Base-by-base conservation (phyloP, 2,888 invertebrate genomes). In the Gastracanthus pulcherrimus region DNA sequence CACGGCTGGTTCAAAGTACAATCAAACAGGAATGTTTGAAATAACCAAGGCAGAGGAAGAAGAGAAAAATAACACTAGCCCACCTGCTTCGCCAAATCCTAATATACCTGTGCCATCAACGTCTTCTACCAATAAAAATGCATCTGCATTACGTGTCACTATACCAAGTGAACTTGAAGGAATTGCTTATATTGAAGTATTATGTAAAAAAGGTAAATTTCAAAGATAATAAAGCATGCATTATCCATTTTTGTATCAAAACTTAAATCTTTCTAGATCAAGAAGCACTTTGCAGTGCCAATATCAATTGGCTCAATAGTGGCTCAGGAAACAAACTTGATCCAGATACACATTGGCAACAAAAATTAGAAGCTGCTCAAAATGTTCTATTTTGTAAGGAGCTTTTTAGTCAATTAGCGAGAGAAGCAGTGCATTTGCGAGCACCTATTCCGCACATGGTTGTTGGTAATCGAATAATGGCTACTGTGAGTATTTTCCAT, bases 331-430 rank as follows among this genome's bases (percentile, higher is more conserved):
- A 95, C 75, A 93, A 94, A 81, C 93, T 95, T 0, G 95, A 96
- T 81, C 94, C 95, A 0, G 96, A 97, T 85, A 93, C 96, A 84
- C 96, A 97, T 88, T 99, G 99, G 99, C 98, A 98, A 87, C 97
- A 97, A 89, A 98, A 98, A 87, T 92, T 99, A n/a, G 98, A 99
- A 90, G 97, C 97, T 0, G 98, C 98, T 0, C 99, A 99, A 90
- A 99, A 99, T 91, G 98, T 99, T 34, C 93, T 99, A 26, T 99
- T 98, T 92, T 99, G 99, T 90, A 98, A 98, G 92, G 99, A 99
- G 91, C 92, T 99, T 41, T 99, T 99, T 90, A 97, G 97, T 84
- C 96, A 98, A 87, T 92, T 99, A 76, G 98, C 98, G 0, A 95
- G 98, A 74, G 99, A 99, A 91, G 98, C 99, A 0, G 98, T 98